Evolutionary conservation across 2,888 invertebrate genomes (phyloP).

Genomic region (Ennomos fuscantarius): DNA sequence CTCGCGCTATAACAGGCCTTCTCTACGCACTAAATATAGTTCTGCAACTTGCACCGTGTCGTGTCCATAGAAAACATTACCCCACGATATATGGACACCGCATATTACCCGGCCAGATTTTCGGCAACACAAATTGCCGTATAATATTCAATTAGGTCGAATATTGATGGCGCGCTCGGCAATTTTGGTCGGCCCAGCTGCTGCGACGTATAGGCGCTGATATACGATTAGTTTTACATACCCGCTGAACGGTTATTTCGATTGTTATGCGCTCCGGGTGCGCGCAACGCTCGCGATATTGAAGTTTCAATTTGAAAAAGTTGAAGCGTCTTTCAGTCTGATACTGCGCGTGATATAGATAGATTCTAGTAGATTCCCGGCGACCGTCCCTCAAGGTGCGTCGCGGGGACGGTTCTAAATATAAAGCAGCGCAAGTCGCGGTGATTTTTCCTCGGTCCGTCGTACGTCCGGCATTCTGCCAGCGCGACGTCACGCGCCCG

Average conservation of each 20-base stretch:
- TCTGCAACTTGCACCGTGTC: slow-evolving; percentile 70
- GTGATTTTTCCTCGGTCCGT: slow-evolving; percentile 68
- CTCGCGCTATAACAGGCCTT: slow-evolving; percentile 69
- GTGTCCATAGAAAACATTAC: slow-evolving; percentile 74
- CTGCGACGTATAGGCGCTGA: slow-evolving; percentile 60
- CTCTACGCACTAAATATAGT: slow-evolving; percentile 57
- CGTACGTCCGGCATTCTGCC: slow-evolving; percentile 84
- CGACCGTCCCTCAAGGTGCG: slow-evolving; percentile 73
- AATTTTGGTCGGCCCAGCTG: slow-evolving; percentile 82
- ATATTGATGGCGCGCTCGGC: slow-evolving; percentile 79
- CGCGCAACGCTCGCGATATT: slow-evolving; percentile 9
- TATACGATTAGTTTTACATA: slow-evolving; percentile 79
- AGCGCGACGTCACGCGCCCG: slow-evolving; percentile 74
- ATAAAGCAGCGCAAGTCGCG: slow-evolving; percentile 62
- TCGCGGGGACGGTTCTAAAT: slow-evolving; percentile 65
- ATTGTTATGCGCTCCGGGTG: slow-evolving; percentile 37
- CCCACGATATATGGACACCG: slow-evolving; percentile 77
- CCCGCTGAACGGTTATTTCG: slow-evolving; percentile 49
- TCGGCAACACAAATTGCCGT: slow-evolving; percentile 82
- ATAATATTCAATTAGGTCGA: slow-evolving; percentile 83
- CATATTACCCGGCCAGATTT: slow-evolving; percentile 81
- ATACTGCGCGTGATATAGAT: slow-evolving; percentile 32
- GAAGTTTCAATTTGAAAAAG: slow-evolving; percentile 14
- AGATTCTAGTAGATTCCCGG: slow-evolving; percentile 42
- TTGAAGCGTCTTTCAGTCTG: slow-evolving; percentile 37